phyloP scores from a whole-genome alignment of 2,888 invertebrate genomes.

The Tenthredo distinguenda region DNA sequence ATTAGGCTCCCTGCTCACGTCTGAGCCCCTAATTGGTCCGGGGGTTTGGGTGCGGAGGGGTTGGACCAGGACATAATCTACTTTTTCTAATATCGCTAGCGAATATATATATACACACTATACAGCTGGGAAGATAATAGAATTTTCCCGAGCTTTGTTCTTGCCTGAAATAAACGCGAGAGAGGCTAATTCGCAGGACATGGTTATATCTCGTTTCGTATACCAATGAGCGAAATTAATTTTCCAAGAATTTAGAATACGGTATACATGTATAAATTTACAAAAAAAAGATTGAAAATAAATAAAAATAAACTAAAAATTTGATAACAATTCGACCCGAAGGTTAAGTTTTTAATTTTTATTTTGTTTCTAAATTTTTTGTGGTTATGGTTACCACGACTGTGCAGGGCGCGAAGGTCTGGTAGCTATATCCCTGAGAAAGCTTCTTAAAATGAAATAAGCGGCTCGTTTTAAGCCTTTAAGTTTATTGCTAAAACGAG shows the following conservation, averaged over 20 bases:
- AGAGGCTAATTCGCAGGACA: not conserved
- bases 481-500: constrained; percentile 41
- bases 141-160: constrained; percentile 36
- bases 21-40: constrained; percentile 50
- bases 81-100: constrained; percentile 48
- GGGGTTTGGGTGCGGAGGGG: not conserved
- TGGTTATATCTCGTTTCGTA: not conserved
- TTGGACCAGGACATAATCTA: constrained; percentile 58
- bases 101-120: not conserved
- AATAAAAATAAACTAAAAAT: not conserved
- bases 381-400: not conserved
- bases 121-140: constrained; percentile 35
- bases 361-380: not conserved
- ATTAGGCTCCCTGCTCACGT: constrained; percentile 53
- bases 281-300: no score
- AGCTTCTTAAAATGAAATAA: constrained; percentile 24
- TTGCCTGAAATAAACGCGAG: not conserved
- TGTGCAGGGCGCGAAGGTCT: not conserved
- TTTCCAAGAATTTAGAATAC: not conserved
- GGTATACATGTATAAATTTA: not conserved
- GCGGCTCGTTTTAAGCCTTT: constrained; percentile 8
- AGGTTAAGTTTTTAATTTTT: not conserved
- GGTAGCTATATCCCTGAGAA: not conserved
- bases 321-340: not conserved
- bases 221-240: not conserved